These are phyloP conservation scores for Caerostris darwini DNA, from an alignment of 1,140 invertebrate genomes.

Conservation along the genomic window DNA sequence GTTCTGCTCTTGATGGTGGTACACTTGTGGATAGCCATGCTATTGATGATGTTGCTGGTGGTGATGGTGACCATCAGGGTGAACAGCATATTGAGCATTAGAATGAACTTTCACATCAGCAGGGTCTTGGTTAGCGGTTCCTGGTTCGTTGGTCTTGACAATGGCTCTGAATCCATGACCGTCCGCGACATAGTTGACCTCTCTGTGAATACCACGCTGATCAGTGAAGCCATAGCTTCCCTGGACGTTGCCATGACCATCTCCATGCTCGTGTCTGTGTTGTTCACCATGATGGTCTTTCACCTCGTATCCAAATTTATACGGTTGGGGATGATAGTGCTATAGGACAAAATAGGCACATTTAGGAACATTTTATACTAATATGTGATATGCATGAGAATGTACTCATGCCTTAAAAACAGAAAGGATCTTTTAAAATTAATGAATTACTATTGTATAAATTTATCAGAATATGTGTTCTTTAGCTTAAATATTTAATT, in stretches of 20 bases:
- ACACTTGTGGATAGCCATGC: neutral
- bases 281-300: slow-evolving; percentile 24
- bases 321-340: slow-evolving; percentile 34
- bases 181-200: slow-evolving; percentile 66
- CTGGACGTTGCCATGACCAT: neutral
- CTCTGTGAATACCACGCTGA: slow-evolving; percentile 50
- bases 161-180: slow-evolving; percentile 58
- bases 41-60: neutral
- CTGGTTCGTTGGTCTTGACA: slow-evolving; percentile 74
- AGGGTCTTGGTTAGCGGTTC: slow-evolving; percentile 44
- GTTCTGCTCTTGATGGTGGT: neutral
- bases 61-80: neutral
- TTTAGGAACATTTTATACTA: no score
- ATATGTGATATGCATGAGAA: no score
- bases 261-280: slow-evolving; percentile 23
- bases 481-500: no score
- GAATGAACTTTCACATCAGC: slow-evolving; percentile 66
- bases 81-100: neutral
- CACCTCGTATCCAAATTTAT: slow-evolving; percentile 49
- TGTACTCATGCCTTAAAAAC: no score
- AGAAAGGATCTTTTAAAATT: no score
- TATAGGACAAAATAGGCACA: neutral
- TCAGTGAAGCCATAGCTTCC: slow-evolving; percentile 66
- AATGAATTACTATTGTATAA: no score
- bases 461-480: no score